Base-by-base conservation (phyloP, 2,113 vertebrate species). In the Tinamus guttatus region DNA sequence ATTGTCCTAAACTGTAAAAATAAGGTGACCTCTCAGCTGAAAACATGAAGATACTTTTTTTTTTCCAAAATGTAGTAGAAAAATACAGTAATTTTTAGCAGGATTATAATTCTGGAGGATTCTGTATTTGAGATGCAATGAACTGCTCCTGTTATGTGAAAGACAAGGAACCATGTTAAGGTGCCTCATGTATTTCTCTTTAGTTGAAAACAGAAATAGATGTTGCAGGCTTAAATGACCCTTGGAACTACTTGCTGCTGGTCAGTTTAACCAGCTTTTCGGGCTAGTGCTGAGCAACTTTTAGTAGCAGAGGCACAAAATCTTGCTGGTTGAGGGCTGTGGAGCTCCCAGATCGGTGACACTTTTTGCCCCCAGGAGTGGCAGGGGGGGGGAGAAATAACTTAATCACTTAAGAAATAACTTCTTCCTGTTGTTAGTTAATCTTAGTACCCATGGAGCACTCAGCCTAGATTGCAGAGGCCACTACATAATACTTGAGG, bases 331-430 rank as follows among this genome's bases (percentile, higher is more conserved):
- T 49, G 20, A 11, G 38, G 24, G 51, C 85, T 85, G 25, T 40
- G 18, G 74, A 27, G 4, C 20, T 54, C 54, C 30, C 2, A 1
- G 47, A 43, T 3, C 0, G 1, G 13, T n/a, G 40, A 32, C 18
- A 11, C 7, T 58, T 81, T 70, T 27, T 87, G 78, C 40, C 32
- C 4, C 6, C 18, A 12, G 36, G 11, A n/a, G 1, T 49, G n/a
- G 45, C 88, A 34, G 3, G 0, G 25, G 45, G 20, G 27, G 27
- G 62, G 21, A 41, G 47, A 69, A 40, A 34, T 82, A 13, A 7
- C 54, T n/a, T 64, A 40, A 34, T 82, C 13, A 7, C 54, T n/a
- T 64, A 21, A 12, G 22, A 25, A 47, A 49, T 16, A 36, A 4
- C 15, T 27, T 47, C 24, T 85, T 54, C 28, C 9, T 32, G 16